These are phyloP conservation scores for Periplaneta americana DNA, from an alignment of 1,140 invertebrate genomes.

Conservation along the genomic window DNA sequence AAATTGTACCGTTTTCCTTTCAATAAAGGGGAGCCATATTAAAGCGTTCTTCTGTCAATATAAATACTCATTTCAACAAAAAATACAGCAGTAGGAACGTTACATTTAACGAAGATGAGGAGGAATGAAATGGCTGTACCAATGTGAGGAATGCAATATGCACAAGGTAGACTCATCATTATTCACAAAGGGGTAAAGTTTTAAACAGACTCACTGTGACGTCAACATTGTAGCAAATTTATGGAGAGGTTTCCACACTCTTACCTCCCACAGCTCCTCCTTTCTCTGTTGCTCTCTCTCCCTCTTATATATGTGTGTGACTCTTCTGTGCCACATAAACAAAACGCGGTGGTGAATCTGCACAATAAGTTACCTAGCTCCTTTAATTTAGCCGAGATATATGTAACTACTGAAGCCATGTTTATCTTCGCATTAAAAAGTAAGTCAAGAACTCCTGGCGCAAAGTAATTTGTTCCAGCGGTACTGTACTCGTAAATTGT, in stretches of 20 bases:
- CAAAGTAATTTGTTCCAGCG: background rate
- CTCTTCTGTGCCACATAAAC: background rate
- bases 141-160: background rate
- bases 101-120: too few species aligned
- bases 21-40: too few species aligned
- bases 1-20: too few species aligned
- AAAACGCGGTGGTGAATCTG: background rate
- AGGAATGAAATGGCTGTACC: background rate
- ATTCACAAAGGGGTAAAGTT: background rate
- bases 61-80: too few species aligned
- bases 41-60: too few species aligned
- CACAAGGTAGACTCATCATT: background rate
- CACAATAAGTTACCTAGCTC: background rate
- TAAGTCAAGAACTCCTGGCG: background rate
- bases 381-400: background rate
- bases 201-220: background rate
- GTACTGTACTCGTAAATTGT: background rate
- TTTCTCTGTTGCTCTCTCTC: too few species aligned
- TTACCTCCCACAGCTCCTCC: too few species aligned
- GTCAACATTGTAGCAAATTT: background rate
- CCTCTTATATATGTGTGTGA: too few species aligned
- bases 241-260: background rate
- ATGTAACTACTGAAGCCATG: background rate
- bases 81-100: too few species aligned
- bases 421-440: background rate